These are phyloP conservation scores for Ptychochromis oligacanthus DNA, from an alignment of 2,113 vertebrate genomes.

Conservation along the genomic window DNA sequence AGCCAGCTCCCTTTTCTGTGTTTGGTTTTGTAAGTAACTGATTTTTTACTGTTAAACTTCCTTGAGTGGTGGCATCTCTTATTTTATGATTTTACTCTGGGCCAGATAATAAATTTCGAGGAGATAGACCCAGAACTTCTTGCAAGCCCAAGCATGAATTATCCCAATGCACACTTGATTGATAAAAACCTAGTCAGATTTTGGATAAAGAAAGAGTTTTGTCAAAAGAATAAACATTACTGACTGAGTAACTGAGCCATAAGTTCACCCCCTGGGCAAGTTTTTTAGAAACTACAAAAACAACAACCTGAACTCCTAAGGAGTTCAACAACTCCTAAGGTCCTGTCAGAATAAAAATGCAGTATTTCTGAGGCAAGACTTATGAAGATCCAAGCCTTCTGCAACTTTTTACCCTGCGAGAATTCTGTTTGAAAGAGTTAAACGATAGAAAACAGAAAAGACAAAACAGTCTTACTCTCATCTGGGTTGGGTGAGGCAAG, in stretches of 20 bases:
- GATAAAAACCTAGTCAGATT: background rate
- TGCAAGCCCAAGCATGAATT: background rate
- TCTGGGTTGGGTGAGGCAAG: constrained; percentile 93
- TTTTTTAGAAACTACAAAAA: background rate
- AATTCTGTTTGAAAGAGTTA: background rate
- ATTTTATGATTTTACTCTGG: background rate
- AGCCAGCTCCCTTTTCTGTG: background rate
- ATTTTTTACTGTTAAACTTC: background rate
- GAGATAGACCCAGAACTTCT: background rate
- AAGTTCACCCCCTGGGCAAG: too few species aligned
- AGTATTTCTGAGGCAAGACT: background rate
- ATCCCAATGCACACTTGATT: background rate
- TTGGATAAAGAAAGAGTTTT: background rate
- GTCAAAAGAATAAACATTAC: background rate
- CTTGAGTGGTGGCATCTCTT: background rate
- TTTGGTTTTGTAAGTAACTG: background rate
- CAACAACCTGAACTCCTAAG: background rate
- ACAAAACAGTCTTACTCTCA: constrained; percentile 85
- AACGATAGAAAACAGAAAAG: background rate
- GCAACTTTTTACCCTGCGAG: background rate
- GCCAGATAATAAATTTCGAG: background rate
- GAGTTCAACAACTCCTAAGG: too few species aligned
- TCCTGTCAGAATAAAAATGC: background rate
- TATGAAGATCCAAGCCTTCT: background rate
- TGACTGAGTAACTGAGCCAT: too few species aligned